phyloP scores from a whole-genome alignment of 2,797 vertebrate species.

The Xyrichtys novacula region DNA sequence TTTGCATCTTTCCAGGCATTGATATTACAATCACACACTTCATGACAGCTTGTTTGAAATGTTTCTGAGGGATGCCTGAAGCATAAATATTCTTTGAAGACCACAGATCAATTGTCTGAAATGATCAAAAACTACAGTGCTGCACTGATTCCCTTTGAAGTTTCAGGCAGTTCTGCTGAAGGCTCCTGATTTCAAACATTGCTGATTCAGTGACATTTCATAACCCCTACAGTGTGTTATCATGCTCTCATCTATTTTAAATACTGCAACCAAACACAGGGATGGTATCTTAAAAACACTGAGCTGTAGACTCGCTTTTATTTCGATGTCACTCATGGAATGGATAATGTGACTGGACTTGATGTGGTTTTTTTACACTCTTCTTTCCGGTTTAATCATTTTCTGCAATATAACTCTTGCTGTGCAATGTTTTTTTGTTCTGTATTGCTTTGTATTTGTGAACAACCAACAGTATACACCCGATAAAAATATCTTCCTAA shows the following conservation, averaged over 20 bases:
- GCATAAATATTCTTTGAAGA: conserved; percentile 79
- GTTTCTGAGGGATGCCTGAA: conserved; percentile 71
- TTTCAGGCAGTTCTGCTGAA: conserved; percentile 56
- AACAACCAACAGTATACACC: conserved; percentile 1
- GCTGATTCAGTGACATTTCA: conserved; percentile 78
- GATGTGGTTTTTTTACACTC: background rate
- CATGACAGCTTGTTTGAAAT: conserved; percentile 62
- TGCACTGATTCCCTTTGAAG: conserved; percentile 77
- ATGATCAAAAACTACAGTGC: conserved; percentile 79
- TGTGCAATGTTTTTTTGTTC: background rate
- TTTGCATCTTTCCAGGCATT: conserved; percentile 58
- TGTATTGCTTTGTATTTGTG: background rate
- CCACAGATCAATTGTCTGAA: conserved; percentile 79
- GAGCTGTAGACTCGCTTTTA: conserved; percentile 8
- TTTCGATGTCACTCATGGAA: conserved; percentile 3
- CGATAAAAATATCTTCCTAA: too few species aligned
- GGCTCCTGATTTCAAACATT: conserved; percentile 70
- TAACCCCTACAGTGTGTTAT: conserved; percentile 57
- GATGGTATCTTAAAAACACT: conserved; percentile 17
- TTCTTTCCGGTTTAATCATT: background rate
- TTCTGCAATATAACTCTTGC: background rate
- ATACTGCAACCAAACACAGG: conserved; percentile 29
- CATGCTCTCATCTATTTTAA: conserved; percentile 56
- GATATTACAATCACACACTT: conserved; percentile 75
- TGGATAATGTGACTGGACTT: background rate